Evolutionary conservation across 2,888 invertebrate genomes (phyloP).

Genomic region (Lycaena phlaeas): DNA sequence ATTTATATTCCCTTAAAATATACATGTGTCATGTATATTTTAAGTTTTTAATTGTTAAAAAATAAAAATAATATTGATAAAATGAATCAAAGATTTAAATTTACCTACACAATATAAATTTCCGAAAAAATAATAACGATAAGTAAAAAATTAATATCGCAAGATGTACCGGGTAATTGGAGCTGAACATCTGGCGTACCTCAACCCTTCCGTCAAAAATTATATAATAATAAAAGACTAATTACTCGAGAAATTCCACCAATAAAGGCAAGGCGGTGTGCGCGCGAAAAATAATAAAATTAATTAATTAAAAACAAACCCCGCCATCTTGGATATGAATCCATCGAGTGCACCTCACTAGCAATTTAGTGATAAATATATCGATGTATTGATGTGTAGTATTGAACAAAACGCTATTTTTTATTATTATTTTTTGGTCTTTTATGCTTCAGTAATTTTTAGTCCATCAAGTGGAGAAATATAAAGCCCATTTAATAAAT

Average conservation of each 20-base stretch:
- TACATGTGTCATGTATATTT: too few species aligned
- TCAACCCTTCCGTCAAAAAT: conserved; percentile 64
- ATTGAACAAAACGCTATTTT: too few species aligned
- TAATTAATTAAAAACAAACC: conserved; percentile 70
- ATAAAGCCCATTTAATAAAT: too few species aligned
- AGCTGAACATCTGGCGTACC: conserved; percentile 40
- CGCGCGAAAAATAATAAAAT: conserved; percentile 64
- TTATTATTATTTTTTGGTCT: too few species aligned
- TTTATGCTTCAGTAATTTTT: too few species aligned
- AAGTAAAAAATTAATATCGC: background rate
- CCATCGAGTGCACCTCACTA: conserved; percentile 5
- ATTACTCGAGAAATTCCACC: conserved; percentile 66
- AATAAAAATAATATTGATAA: too few species aligned
- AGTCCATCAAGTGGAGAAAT: too few species aligned
- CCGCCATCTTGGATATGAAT: conserved; percentile 21
- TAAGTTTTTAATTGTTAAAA: too few species aligned
- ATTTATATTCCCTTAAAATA: too few species aligned
- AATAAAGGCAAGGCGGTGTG: conserved; percentile 64
- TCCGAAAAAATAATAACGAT: background rate
- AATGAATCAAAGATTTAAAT: too few species aligned
- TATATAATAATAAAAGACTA: conserved; percentile 74
- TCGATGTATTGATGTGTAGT: too few species aligned
- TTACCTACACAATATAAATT: background rate
- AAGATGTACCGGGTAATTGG: background rate
- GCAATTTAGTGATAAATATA: background rate